Base-by-base conservation (phyloP, 1,140 invertebrate species). In the Eumaeus atala region DNA sequence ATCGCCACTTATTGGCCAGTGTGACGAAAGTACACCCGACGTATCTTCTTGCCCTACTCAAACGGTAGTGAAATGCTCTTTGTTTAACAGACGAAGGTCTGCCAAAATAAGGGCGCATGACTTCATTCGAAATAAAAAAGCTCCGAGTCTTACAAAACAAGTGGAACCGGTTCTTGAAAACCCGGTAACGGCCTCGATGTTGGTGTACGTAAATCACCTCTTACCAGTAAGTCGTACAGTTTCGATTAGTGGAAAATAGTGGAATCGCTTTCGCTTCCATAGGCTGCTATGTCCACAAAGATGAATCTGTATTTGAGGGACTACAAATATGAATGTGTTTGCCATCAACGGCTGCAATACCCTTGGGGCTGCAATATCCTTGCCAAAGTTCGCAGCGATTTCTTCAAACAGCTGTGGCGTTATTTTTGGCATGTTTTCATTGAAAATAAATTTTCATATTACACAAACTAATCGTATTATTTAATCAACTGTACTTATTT, bases 1-100 rank as follows among this genome's bases (percentile, higher is more conserved):
- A 51, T 16, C 57, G 58, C 61, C 66, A 66, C 16, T 61, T 62
- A 57, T 62, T 68, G 12, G 78, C 66, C 12, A 90, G 58, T 50
- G 90, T 89, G 9, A 87, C 89, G 71, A 90, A 90, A 37, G 76
- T 74, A 49, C 72, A 70, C 63, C 74, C 70, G 6, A 89, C 71
- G 48, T 84, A 74, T 54, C 83, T 56, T 59, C 85, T 59, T 10
- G 77, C 84, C 10, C 77, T 55, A 28, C 68, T 79, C 40, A 87
- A 59, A 52, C 81, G 61, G 56, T 89, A 90, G 58, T 90, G 89
- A 64, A 80, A 90, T 42, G 88, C 67, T 54, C 65, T 63, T 67
- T 89, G 65, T 54, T 77, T 52, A 10, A 68, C 53, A 49, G 61
- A 65, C 21, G 84, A 59, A 70, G 60, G 51, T 28, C 58, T 69